These are phyloP conservation scores for Cygnus atratus DNA, from an alignment of 2,113 vertebrate species.

Conservation along the genomic window DNA sequence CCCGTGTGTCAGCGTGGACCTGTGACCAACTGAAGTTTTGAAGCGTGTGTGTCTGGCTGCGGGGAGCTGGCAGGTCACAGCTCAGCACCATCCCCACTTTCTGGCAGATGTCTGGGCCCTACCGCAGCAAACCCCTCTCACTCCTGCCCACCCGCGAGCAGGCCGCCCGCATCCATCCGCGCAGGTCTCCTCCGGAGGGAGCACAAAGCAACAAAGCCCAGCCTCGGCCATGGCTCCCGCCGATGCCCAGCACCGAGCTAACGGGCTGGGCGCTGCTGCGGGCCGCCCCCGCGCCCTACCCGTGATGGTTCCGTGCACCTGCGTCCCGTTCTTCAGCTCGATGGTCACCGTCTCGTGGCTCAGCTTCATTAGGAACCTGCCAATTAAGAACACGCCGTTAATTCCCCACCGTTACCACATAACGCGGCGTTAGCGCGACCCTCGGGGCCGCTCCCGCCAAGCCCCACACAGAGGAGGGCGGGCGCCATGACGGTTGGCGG, in stretches of 20 bases:
- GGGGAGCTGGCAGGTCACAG: not conserved
- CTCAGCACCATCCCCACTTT: too few species aligned
- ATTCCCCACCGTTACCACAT: too few species aligned
- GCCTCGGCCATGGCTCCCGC: not conserved
- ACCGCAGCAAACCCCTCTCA: fast-evolving
- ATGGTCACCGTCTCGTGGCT: conserved; percentile 99
- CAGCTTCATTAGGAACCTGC: conserved; percentile 98
- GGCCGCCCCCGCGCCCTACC: conserved; percentile 67
- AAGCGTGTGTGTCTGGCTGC: too few species aligned
- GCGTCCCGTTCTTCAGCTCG: conserved; percentile 97
- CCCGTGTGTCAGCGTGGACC: too few species aligned
- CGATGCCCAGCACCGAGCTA: not conserved
- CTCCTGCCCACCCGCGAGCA: fast-evolving
- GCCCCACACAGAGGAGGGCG: too few species aligned
- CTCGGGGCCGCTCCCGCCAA: too few species aligned
- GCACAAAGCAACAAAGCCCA: not conserved
- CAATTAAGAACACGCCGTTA: not conserved
- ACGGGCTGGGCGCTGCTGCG: fast-evolving
- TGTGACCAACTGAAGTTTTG: too few species aligned
- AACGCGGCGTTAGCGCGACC: too few species aligned
- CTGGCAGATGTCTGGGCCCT: not conserved
- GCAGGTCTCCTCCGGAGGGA: not conserved
- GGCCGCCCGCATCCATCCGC: fast-evolving
- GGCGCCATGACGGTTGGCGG: too few species aligned
- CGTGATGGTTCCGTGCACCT: conserved; percentile 98